phyloP scores from a whole-genome alignment of 2,113 vertebrate genomes.

The Protobothrops mucrosquamatus region DNA sequence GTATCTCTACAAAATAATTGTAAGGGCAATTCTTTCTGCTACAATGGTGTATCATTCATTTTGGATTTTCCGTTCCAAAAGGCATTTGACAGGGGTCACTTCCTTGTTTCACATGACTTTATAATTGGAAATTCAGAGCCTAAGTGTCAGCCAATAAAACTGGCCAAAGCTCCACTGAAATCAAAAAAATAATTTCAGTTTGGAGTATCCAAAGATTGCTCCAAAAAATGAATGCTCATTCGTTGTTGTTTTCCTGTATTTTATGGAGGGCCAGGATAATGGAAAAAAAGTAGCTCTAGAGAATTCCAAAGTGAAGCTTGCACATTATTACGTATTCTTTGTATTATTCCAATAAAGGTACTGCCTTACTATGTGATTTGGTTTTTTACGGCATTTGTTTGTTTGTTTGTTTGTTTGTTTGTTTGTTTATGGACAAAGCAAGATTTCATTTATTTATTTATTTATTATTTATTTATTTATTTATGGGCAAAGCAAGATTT shows the following conservation, averaged over 20 bases:
- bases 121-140: slow-evolving; percentile 50
- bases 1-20: slow-evolving; percentile 60
- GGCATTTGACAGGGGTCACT: slow-evolving; percentile 66
- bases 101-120: slow-evolving; percentile 62
- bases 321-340: background rate
- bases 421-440: too few relatives aligned
- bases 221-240: slow-evolving; percentile 9
- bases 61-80: slow-evolving; percentile 66
- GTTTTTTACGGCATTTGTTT: background rate
- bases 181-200: slow-evolving; percentile 29
- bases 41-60: slow-evolving; percentile 64
- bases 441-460: too few relatives aligned
- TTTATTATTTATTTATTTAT: too few relatives aligned
- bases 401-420: too few relatives aligned
- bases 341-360: background rate
- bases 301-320: background rate
- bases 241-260: background rate
- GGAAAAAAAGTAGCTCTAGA: slow-evolving; percentile 34
- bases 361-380: background rate
- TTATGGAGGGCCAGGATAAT: background rate
- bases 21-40: slow-evolving; percentile 53
- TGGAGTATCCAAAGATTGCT: slow-evolving; percentile 4
- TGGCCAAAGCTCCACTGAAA: slow-evolving; percentile 46
- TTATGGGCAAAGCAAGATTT: background rate
- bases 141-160: slow-evolving; percentile 55